Evolutionary conservation across 30 jellyfish, hydroid and myxozoan genomes (phyloP).

Genomic region (Mastigias papua): DNA sequence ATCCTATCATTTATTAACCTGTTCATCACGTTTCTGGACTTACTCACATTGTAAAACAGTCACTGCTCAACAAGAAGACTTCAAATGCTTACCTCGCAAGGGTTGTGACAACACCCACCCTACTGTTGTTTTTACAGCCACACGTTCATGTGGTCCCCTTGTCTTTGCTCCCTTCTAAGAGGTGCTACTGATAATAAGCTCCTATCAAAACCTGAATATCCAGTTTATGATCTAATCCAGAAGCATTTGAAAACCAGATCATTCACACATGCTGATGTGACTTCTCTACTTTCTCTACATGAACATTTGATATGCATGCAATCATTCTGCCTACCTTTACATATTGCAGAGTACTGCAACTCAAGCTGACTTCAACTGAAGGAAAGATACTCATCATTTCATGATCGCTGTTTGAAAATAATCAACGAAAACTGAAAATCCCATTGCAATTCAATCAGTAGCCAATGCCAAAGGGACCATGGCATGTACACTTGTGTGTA

Average conservation of each 20-base stretch:
- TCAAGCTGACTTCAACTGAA: not conserved
- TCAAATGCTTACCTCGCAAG: not conserved
- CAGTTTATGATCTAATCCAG: not conserved
- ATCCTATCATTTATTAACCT: constrained; percentile 37
- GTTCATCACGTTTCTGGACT: not conserved
- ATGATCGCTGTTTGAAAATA: too few species aligned
- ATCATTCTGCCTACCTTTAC: not conserved
- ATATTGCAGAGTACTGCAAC: not conserved
- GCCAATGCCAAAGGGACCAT: too few species aligned
- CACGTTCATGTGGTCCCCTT: constrained; percentile 36
- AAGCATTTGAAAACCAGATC: constrained; percentile 4
- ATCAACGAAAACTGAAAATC: too few species aligned
- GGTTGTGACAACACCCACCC: constrained; percentile 23
- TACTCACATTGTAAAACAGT: not conserved
- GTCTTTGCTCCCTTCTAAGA: not conserved
- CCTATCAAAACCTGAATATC: not conserved
- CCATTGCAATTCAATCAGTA: too few species aligned
- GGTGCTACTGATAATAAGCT: not conserved
- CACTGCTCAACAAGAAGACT: not conserved
- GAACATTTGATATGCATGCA: constrained; percentile 7
- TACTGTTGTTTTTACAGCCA: constrained; percentile 1
- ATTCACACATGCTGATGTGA: not conserved
- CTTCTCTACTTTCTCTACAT: constrained; percentile 1
- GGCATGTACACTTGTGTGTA: not conserved
- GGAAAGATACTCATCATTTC: not conserved